A percentile compares a stretch with the other conserved stretches of the same genome.
Conservation (phyloP, 2,797 vertebrate species). For the Onychomys torridus region DNA sequence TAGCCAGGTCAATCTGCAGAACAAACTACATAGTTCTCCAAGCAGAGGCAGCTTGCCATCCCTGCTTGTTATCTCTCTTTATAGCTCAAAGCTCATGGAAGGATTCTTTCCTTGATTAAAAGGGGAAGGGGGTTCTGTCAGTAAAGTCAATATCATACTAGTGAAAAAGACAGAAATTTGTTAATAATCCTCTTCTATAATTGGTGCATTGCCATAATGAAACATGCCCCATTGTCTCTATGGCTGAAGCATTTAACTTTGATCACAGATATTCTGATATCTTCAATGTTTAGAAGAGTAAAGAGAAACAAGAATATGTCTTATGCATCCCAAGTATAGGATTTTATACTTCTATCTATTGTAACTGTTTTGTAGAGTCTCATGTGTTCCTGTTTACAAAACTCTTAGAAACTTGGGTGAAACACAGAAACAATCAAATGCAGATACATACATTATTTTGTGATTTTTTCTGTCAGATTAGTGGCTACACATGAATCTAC, state of each 20-base stretch:
- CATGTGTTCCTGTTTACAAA: not conserved
- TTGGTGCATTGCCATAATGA: slow-evolving; percentile 16
- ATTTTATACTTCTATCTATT: not conserved
- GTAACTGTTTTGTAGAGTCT: not conserved
- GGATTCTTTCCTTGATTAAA: slow-evolving; percentile 63
- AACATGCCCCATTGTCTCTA: slow-evolving; percentile 9
- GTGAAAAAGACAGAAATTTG: slow-evolving; percentile 31
- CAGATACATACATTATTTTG: not conserved
- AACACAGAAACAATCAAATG: not conserved
- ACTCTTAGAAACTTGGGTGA: not conserved
- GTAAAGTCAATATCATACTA: slow-evolving; percentile 62
- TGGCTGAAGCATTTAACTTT: slow-evolving; percentile 1
- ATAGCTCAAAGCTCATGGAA: slow-evolving; percentile 32
- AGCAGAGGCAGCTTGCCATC: not conserved
- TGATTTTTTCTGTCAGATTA: too few relatives aligned
- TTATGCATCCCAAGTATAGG: not conserved
- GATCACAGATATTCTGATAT: not conserved
- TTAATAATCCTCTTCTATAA: slow-evolving; percentile 71
- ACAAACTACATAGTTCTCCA: slow-evolving; percentile 20
- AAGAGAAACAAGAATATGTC: not conserved
- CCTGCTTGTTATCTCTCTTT: not conserved
- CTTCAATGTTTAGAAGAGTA: not conserved
- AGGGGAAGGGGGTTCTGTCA: slow-evolving; percentile 65
- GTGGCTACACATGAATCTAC: not conserved
- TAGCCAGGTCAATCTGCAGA: slow-evolving; percentile 54